phyloP scores from a whole-genome alignment of 30 jellyfish, hydroid and myxozoan genomes.

The Morbakka virulenta region DNA sequence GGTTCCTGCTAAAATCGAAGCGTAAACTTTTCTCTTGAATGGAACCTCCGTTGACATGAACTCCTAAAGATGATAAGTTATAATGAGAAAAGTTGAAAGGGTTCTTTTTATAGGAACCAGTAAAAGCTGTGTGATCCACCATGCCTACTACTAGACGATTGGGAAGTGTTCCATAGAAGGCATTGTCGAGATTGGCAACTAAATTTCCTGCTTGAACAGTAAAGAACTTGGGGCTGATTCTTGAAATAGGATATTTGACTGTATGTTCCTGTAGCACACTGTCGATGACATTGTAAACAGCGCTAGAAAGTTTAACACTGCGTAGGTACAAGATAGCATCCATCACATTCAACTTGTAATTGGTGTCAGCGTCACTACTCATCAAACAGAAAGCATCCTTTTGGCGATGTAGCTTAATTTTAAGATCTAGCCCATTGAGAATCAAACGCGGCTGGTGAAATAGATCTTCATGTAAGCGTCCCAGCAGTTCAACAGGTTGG shows the following conservation, averaged over 20 bases:
- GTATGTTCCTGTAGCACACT: no score
- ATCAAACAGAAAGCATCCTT: not conserved
- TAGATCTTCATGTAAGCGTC: not conserved
- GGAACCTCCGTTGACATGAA: no score
- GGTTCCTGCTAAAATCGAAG: no score
- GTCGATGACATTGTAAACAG: no score
- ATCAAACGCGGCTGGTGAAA: not conserved
- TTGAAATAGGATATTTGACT: no score
- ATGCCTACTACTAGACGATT: conserved; percentile 18
- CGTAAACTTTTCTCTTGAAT: no score
- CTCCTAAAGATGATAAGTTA: no score
- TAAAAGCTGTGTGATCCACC: conserved; percentile 7
- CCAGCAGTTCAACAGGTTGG: conserved; percentile 1
- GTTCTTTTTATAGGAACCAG: not conserved
- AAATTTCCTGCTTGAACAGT: no score
- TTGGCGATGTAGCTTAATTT: conserved; percentile 4
- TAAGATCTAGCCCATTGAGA: not conserved
- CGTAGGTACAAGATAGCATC: not conserved
- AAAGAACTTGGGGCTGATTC: no score
- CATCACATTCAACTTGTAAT: not conserved
- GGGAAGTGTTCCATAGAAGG: conserved; percentile 15
- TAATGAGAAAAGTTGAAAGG: conserved; percentile 11
- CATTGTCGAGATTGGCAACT: conserved; percentile 2
- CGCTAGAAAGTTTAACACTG: conserved; percentile 4
- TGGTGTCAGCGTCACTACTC: conserved; percentile 4